Percentiles rank a stretch among this genome's conserved stretches.
These are phyloP conservation scores for Bos taurus DNA, from an alignment of 2,113 vertebrate genomes.

Conservation along the genomic window DNA sequence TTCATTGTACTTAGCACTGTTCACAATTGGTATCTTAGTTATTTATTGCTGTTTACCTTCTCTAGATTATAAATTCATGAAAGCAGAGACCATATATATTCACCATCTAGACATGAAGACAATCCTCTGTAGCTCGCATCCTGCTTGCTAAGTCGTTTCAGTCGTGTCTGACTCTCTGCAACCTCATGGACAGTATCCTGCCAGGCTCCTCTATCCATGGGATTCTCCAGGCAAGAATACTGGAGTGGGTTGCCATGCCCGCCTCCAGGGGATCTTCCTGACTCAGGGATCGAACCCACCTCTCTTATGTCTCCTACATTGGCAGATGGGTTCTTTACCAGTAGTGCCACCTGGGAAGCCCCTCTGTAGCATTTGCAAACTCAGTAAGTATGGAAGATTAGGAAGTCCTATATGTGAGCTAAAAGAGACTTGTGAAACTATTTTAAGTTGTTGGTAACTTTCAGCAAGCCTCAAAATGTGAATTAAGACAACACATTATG, in stretches of 20 bases:
- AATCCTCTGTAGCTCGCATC: background rate
- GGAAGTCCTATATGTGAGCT: background rate
- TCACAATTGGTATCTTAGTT: background rate
- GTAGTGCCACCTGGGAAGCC: background rate
- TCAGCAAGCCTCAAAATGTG: background rate
- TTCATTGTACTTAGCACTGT: background rate
- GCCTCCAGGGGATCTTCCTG: background rate
- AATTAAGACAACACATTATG: background rate
- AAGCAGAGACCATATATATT: background rate
- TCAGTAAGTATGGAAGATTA: background rate
- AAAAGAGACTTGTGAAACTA: background rate
- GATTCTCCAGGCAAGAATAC: background rate
- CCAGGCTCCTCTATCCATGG: background rate
- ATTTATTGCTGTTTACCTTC: background rate
- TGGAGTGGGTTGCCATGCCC: background rate
- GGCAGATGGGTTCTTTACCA: background rate
- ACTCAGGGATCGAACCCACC: background rate
- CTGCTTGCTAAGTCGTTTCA: background rate
- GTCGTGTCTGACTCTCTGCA: background rate
- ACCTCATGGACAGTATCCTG: background rate
- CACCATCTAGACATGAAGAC: background rate
- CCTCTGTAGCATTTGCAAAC: background rate
- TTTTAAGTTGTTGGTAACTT: background rate
- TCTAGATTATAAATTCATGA: background rate
- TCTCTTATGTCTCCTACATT: background rate